Base-by-base conservation (phyloP, 2,888 invertebrate genomes). In the Netelia inedita region DNA sequence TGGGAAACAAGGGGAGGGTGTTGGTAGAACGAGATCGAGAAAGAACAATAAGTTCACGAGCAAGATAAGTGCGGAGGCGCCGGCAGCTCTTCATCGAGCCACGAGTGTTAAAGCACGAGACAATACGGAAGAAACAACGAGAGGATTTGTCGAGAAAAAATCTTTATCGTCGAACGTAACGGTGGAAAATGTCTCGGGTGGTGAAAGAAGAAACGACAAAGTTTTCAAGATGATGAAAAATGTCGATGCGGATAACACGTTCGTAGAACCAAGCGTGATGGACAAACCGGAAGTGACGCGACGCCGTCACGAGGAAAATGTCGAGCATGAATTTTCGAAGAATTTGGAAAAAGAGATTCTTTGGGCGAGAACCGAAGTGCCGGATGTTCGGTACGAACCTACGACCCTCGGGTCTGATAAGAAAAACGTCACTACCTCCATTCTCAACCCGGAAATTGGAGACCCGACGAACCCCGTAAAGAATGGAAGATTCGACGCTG, bases 271-370 rank as follows among this genome's bases (percentile, higher is more conserved):
- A 1, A 79, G 82, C 0, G 78, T 85, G 14, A 85, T 83, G 1
- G 73, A 68, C 19, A 74, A 82, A 19, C 84, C 87, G 11, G 68
- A 79, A 9, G n/a, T 16, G 14, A 63, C 72, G 73, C 28, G 23
- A 9, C 55, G 66, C 23, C 69, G 43, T 14, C 76, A 21, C 71
- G 84, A 46, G 68, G 90, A 88, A 68, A 90, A 90, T 50, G 89
- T 92, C 3, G 92, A 92, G 75, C 88, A 90, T 21, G 91, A 92
- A 28, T 90, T 92, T 46, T 91, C 92, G 2, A 91, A 89, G 23
- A 90, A 92, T 78, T 83, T 92, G 21, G 91, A 92, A 65, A 90
- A 88, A 55, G 92, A 92, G 83, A 91, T 91, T 73, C 86, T 88
- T 11, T 87, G 89, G 80, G 88, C 89, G 6, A 86, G 86, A 19